These are phyloP conservation scores for Hyperopisus bebe DNA, from an alignment of 2,113 vertebrate species.

Conservation along the genomic window DNA sequence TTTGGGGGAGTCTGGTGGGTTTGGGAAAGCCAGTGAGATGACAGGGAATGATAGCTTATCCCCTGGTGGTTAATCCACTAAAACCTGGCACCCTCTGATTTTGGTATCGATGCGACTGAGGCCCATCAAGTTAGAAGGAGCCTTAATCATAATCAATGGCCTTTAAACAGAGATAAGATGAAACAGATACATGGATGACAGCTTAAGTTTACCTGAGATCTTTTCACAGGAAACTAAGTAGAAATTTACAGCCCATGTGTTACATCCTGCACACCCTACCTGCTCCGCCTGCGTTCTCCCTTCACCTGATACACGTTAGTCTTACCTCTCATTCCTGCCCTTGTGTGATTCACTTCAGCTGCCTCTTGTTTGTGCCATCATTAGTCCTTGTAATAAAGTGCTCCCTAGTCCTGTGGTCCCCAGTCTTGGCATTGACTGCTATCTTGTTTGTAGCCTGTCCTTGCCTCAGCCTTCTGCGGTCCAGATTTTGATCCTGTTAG, in stretches of 20 bases:
- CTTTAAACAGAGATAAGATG: neutral
- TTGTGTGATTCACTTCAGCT: no score
- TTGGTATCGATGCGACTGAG: neutral
- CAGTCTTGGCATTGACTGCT: no score
- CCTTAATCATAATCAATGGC: neutral
- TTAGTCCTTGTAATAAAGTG: no score
- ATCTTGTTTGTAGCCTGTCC: no score
- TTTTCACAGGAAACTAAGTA: neutral
- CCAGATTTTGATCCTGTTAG: no score
- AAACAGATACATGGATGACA: neutral
- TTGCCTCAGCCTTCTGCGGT: no score
- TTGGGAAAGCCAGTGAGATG: neutral
- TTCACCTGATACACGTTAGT: no score
- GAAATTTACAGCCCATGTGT: neutral
- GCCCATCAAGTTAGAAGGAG: neutral
- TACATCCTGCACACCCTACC: no score
- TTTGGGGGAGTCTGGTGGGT: neutral
- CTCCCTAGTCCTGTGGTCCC: no score
- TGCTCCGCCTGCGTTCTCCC: no score
- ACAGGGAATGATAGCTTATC: neutral
- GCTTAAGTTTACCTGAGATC: neutral
- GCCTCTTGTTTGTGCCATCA: no score
- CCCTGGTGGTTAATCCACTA: neutral
- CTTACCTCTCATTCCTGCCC: no score
- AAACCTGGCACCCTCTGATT: neutral